phyloP scores from a whole-genome alignment of 2,888 invertebrate genomes.

The Aethes cnicana region DNA sequence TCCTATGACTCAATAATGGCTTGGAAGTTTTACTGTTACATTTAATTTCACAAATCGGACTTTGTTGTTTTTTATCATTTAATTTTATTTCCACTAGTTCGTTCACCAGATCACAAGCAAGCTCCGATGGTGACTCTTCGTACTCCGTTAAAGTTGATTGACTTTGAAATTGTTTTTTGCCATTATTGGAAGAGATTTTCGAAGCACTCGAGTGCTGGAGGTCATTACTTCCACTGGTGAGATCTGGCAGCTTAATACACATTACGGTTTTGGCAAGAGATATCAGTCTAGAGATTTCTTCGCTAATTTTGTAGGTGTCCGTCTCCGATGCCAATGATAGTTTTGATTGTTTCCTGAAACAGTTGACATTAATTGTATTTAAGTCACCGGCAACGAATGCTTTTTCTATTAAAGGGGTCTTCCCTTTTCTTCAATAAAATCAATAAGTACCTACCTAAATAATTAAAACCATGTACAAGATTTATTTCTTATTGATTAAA shows the following conservation, averaged over 20 bases:
- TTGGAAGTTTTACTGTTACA: slow-evolving; percentile 41
- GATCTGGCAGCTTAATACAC: slow-evolving; percentile 71
- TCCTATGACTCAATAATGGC: slow-evolving; percentile 46
- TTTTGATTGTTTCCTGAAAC: slow-evolving; percentile 68
- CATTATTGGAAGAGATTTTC: slow-evolving; percentile 3
- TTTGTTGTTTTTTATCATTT: slow-evolving; percentile 44
- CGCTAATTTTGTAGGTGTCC: slow-evolving; percentile 63
- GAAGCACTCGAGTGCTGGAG: slow-evolving; percentile 44
- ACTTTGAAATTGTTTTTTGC: slow-evolving; percentile 2
- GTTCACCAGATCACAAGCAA: slow-evolving; percentile 52
- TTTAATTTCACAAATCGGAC: slow-evolving; percentile 33
- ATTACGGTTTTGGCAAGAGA: slow-evolving; percentile 78
- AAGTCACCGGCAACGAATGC: no score
- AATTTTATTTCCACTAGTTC: slow-evolving; percentile 48
- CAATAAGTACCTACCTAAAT: no score
- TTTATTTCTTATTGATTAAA: not conserved
- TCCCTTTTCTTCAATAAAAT: no score
- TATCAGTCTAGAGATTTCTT: slow-evolving; percentile 73
- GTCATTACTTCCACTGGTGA: slow-evolving; percentile 57
- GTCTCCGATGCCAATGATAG: slow-evolving; percentile 59
- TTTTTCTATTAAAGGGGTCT: no score
- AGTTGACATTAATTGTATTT: not conserved
- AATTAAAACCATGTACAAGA: no score
- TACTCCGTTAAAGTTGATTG: slow-evolving; percentile 42
- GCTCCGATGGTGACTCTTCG: slow-evolving; percentile 47